These are phyloP conservation scores for Idaea biselata DNA, from an alignment of 2,888 invertebrate genomes.

Conservation along the genomic window DNA sequence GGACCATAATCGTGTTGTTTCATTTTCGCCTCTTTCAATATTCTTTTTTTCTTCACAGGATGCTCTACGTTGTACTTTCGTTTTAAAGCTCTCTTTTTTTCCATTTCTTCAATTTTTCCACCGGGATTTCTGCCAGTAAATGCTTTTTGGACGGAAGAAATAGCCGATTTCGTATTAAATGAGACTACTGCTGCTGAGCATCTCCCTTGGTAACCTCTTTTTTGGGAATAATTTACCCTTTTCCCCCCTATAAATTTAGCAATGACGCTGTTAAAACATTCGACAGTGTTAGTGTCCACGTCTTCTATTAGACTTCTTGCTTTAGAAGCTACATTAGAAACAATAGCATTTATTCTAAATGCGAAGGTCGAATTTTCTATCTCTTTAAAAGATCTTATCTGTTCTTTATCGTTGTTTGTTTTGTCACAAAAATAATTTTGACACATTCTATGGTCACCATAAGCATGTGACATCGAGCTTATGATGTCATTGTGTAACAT, in stretches of 20 bases:
- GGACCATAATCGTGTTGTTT: constrained; percentile 26
- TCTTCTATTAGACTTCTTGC: constrained; percentile 26
- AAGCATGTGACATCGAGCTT: constrained; percentile 32
- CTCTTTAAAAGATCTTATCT: constrained; percentile 4
- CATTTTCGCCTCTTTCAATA: constrained; percentile 1
- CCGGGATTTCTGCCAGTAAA: constrained; percentile 6
- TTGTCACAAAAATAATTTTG: constrained; percentile 15
- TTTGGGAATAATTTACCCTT: constrained; percentile 37
- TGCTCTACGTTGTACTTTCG: constrained; percentile 17
- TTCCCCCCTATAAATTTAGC: constrained; percentile 45
- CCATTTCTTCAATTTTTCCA: constrained; percentile 16
- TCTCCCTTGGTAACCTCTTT: constrained; percentile 38
- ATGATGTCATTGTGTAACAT: constrained; percentile 14
- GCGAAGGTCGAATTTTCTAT: constrained; percentile 19
- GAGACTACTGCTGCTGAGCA: constrained; percentile 39
- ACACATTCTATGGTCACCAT: constrained; percentile 31
- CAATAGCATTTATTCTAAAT: constrained; percentile 16
- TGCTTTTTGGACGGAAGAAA: constrained; percentile 22
- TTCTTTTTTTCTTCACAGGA: constrained; percentile 19
- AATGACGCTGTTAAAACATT: constrained; percentile 36
- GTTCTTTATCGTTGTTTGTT: background rate
- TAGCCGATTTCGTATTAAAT: constrained; percentile 29
- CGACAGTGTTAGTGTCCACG: constrained; percentile 37
- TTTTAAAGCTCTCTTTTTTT: constrained; percentile 20
- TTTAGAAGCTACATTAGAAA: constrained; percentile 14